Conservation (phyloP, 2,888 invertebrate species). For the Aethes cnicana region DNA sequence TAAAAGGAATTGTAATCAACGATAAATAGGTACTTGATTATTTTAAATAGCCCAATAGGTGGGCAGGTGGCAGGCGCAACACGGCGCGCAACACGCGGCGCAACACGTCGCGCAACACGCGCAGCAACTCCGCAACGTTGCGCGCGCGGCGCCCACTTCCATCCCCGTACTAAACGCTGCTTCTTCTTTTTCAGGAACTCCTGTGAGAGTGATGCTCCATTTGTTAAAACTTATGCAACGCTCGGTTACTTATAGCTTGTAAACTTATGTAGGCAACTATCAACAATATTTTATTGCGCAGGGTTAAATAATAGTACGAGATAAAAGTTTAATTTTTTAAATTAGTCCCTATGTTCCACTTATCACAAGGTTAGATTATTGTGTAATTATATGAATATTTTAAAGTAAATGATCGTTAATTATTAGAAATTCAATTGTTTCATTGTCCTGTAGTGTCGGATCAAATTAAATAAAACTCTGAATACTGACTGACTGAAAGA, state of each 20-base stretch:
- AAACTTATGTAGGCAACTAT: slow-evolving; percentile 82
- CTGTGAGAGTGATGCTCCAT: slow-evolving; percentile 93
- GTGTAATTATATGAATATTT: slow-evolving; percentile 79
- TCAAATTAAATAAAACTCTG: background rate
- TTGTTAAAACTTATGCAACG: slow-evolving; percentile 96
- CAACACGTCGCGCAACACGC: background rate
- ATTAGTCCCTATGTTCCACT: slow-evolving; percentile 71
- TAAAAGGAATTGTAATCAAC: no score
- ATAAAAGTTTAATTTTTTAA: slow-evolving; percentile 69
- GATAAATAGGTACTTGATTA: no score
- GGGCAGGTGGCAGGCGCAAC: no score
- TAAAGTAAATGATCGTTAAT: slow-evolving; percentile 82
- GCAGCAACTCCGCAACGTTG: background rate
- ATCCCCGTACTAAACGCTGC: slow-evolving; percentile 19
- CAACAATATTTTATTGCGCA: slow-evolving; percentile 72
- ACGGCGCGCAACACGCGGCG: background rate
- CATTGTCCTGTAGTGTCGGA: slow-evolving; percentile 41
- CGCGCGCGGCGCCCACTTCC: background rate
- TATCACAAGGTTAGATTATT: slow-evolving; percentile 69
- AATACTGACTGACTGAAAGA: background rate
- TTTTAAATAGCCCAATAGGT: no score
- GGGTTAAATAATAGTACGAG: slow-evolving; percentile 54
- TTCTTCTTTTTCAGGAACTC: slow-evolving; percentile 87
- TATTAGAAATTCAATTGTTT: slow-evolving; percentile 72
- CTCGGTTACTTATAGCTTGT: slow-evolving; percentile 96